Base-by-base conservation (phyloP, 2,797 vertebrate genomes). In the Gambelia wislizenii region DNA sequence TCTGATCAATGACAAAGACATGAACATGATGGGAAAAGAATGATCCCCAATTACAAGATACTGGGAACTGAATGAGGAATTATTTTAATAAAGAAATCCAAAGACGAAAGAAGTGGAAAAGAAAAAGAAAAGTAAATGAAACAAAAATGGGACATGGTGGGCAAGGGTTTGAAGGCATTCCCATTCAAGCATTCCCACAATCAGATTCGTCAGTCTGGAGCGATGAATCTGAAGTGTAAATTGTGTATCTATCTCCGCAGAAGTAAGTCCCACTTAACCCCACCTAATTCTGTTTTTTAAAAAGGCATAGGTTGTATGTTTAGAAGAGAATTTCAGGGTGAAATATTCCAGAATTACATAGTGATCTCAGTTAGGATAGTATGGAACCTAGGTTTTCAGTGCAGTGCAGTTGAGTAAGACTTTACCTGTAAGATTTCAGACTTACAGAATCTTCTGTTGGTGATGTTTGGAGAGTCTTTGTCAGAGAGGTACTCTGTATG, bases 121-220 rank as follows among this genome's bases (percentile, higher is more conserved):
- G n/a, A n/a, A n/a, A n/a, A n/a, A n/a, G n/a, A n/a, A n/a, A n/a
- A n/a, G n/a, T n/a, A n/a, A n/a, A n/a, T n/a, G n/a, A n/a, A n/a
- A n/a, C n/a, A n/a, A n/a, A n/a, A n/a, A n/a, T 18, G 36, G 90
- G 89, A 83, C 87, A 9, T 52, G 83, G 33, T 1, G 27, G 52
- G 5, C 30, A 3, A 42, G 87, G 87, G 90, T 72, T 30, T 82
- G 84, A 75, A 92, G 42, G 84, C 54, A 84, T 7, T 13, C 69
- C 20, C 4, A 6, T 86, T 85, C 33, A 86, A 64, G 77, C 52
- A 74, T 25, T 67, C 14, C 83, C 86, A 77, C 54, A 89, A 64
- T 87, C 47, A n/a, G 70, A 33, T 88, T 89, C 30, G 4, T 39
- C 44, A 64, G 59, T 9, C 74, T 8, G 61, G 70, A 44, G n/a